Conservation (phyloP, 2,113 vertebrate species). For the Cinclus cinclus region DNA sequence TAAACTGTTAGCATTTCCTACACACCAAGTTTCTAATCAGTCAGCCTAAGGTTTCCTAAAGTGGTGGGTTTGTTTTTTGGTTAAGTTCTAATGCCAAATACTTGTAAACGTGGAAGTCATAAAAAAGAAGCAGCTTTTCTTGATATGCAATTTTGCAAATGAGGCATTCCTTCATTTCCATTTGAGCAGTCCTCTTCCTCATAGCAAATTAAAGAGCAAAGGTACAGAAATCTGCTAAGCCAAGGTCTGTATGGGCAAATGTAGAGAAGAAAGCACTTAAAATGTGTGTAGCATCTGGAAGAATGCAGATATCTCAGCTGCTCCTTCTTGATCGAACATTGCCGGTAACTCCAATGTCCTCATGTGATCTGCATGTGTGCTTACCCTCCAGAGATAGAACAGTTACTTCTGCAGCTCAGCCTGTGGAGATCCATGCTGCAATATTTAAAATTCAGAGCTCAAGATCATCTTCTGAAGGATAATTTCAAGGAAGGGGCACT, state of each 20-base stretch:
- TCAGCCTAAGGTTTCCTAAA: background rate
- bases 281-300: background rate
- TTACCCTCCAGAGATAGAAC: background rate
- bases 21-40: background rate
- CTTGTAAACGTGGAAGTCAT: background rate
- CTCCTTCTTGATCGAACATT: background rate
- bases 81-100: background rate
- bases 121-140: background rate
- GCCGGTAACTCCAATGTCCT: background rate
- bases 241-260: background rate
- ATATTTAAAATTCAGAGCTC: background rate
- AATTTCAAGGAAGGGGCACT: background rate
- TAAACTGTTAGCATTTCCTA: background rate
- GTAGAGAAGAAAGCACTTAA: background rate
- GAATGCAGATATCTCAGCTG: background rate
- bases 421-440: background rate
- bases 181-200: background rate
- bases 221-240: background rate
- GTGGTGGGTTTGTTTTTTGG: background rate
- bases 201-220: background rate
- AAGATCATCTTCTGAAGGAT: background rate
- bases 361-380: background rate
- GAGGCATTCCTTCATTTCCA: background rate
- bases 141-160: background rate
- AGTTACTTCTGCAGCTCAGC: background rate